Evolutionary conservation across 2,888 invertebrate genomes (phyloP).

Genomic region (Rhopalosiphum nymphaeae): DNA sequence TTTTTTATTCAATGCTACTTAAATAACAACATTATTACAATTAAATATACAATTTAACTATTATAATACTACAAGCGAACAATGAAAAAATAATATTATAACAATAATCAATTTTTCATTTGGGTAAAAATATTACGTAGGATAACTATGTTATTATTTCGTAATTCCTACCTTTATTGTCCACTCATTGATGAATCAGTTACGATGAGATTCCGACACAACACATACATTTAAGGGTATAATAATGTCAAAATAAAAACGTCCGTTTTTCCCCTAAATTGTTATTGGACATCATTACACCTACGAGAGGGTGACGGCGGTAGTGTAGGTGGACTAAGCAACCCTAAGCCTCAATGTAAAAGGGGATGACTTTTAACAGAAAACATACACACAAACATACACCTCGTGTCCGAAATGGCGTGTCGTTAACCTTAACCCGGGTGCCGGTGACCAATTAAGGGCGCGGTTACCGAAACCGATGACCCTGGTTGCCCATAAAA

Average conservation of each 20-base stretch:
- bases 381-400: constrained; percentile 51
- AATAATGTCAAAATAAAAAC: constrained; percentile 63
- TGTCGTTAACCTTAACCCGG: constrained; percentile 65
- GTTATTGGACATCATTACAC: constrained; percentile 64
- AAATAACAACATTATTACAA: no score
- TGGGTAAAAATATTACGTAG: background rate
- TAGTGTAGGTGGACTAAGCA: constrained; percentile 55
- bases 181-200: constrained; percentile 26
- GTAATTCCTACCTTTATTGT: background rate
- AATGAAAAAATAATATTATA: background rate
- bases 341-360: constrained; percentile 52
- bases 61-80: background rate
- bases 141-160: background rate
- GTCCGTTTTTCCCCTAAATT: constrained; percentile 61
- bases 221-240: constrained; percentile 18
- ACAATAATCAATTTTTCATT: background rate
- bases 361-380: constrained; percentile 64
- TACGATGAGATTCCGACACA: constrained; percentile 39
- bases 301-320: constrained; percentile 41
- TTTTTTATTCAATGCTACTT: no score
- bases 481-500: constrained; percentile 62
- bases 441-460: constrained; percentile 64
- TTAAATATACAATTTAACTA: no score
- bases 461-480: constrained; percentile 64
- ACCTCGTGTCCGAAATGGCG: constrained; percentile 63